Evolutionary conservation across 2,888 invertebrate genomes (phyloP).

Genomic region (Cheilosia impressa): DNA sequence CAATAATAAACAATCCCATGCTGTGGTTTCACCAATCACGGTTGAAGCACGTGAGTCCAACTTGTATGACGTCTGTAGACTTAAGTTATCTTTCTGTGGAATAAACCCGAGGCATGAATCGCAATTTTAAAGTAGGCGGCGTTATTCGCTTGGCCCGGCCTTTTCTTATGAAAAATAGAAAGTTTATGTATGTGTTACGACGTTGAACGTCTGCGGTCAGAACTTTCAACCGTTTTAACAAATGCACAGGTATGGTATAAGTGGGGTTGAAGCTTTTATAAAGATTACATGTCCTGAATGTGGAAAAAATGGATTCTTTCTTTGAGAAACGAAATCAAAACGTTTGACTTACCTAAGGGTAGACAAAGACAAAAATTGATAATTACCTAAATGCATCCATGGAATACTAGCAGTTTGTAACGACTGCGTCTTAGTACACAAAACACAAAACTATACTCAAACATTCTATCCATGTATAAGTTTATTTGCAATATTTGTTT

Average conservation of each 20-base stretch:
- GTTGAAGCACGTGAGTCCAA: not conserved
- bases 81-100: not conserved
- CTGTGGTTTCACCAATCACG: not conserved
- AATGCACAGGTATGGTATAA: too few species aligned
- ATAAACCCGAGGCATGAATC: not conserved
- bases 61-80: not conserved
- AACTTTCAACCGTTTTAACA: too few species aligned
- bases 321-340: too few species aligned
- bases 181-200: too few species aligned
- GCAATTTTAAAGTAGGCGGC: not conserved
- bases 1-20: not conserved
- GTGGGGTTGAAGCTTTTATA: too few species aligned
- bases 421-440: conserved; percentile 77
- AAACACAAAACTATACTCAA: conserved; percentile 74
- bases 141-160: not conserved
- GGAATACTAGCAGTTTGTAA: conserved; percentile 73
- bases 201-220: too few species aligned
- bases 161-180: not conserved
- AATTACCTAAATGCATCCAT: conserved; percentile 66
- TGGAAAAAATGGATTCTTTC: too few species aligned
- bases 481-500: conserved; percentile 24
- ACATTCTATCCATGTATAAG: conserved; percentile 74
- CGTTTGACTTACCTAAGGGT: not conserved
- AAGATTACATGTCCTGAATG: too few species aligned
- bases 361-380: not conserved